Evolutionary conservation across 2,888 invertebrate genomes (phyloP), one percentile per base, ranked within the genome.

Genomic region (Pomacea canaliculata): DNA sequence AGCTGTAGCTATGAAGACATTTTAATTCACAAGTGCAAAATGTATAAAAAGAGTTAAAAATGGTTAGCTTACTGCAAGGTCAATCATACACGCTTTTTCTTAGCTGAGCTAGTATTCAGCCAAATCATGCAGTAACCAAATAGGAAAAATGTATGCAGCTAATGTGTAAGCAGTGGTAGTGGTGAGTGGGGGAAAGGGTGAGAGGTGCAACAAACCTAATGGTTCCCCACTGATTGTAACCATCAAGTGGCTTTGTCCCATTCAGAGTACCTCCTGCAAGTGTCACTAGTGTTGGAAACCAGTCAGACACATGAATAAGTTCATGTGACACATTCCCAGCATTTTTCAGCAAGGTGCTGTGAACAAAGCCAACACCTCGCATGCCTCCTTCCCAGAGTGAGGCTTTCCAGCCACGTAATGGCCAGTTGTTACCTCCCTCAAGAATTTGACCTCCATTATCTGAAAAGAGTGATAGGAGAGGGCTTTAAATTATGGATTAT

Each of bases 381-480:
- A 89, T 84, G 4, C 90, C 90, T 46, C 90, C 90, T 72, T 90
- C 90, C 89, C 89, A 90, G 19, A 90, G 79, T 2, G 89, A 88
- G 9, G 73, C 85, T 76, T 90, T 90, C 87, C 87, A 88, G 19
- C 90, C 89, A 48, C 89, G 71, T 19, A 90, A 81, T 0, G 90
- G 90, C 85, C 86, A 89, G 82, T 90, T 90, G 80, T 88, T 89
- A 8, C 90, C 90, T 4, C 90, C 89, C 49, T 79, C 83, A 16
- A 77, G 76, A 19, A 90, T 82, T 80, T 89, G 87, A 19, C 90
- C 90, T 5, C 90, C 90, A 82, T 90, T 90, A 78, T 90, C 98
- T 89, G 82, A 37, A n/a, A 12, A 10, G 8, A 56, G 37, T 37
- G 37, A 37, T 37, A 37, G 37, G 37, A 37, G 37, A 37, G 37